Conservation (phyloP, 2,797 vertebrate genomes). For the Denticeps clupeoides region DNA sequence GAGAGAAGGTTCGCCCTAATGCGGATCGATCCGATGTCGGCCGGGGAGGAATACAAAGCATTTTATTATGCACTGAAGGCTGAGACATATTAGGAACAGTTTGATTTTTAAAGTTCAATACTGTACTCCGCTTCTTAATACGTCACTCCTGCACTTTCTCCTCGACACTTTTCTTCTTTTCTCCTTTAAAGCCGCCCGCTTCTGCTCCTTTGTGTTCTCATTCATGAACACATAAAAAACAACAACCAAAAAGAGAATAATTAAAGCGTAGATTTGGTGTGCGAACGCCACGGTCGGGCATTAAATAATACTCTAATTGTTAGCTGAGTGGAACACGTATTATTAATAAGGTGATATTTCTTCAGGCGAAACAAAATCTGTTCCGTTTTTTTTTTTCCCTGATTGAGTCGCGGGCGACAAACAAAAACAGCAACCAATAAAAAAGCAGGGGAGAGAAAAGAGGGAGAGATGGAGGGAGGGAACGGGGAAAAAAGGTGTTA, state of each 20-base stretch:
- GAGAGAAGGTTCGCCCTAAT: slow-evolving; percentile 56
- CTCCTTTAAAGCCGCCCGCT: not conserved
- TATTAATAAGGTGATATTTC: slow-evolving; percentile 70
- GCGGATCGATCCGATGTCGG: slow-evolving; percentile 70
- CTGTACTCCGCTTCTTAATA: slow-evolving; percentile 11
- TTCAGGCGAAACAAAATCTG: slow-evolving; percentile 78
- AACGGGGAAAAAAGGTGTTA: slow-evolving; percentile 74
- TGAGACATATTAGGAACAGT: slow-evolving; percentile 45
- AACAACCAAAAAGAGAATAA: slow-evolving; percentile 54
- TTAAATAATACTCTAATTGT: slow-evolving; percentile 68
- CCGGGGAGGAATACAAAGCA: slow-evolving; percentile 77
- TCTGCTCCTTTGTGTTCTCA: slow-evolving; percentile 7
- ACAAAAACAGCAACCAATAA: slow-evolving; percentile 28
- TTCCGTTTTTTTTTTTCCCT: slow-evolving; percentile 55
- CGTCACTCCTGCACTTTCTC: not conserved
- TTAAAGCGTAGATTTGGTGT: slow-evolving; percentile 70
- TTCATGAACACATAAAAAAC: slow-evolving; percentile 17
- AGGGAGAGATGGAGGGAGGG: not conserved
- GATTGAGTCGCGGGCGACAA: slow-evolving; percentile 41
- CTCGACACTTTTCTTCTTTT: slow-evolving; percentile 1
- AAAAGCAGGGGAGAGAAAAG: slow-evolving; percentile 24
- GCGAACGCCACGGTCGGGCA: slow-evolving; percentile 65
- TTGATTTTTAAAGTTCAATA: slow-evolving; percentile 33
- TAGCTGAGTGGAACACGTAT: slow-evolving; percentile 39
- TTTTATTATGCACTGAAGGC: slow-evolving; percentile 83